Percentiles rank a stretch among this genome's conserved stretches.
These are phyloP conservation scores for Melopsittacus undulatus DNA, from an alignment of 2,797 vertebrate species.

Conservation along the genomic window DNA sequence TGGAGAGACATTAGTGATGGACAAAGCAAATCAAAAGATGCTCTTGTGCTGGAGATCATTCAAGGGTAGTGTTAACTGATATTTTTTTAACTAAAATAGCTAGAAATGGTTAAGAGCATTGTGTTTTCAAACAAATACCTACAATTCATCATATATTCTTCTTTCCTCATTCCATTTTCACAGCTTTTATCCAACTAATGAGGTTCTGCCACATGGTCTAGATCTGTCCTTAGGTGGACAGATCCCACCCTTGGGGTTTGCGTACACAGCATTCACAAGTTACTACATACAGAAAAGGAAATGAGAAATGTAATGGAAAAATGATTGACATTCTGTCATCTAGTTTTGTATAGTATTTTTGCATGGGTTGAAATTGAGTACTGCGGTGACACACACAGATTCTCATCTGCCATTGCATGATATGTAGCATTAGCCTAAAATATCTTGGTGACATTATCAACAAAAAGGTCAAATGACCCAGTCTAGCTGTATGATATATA, in stretches of 20 bases:
- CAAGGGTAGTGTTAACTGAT: background rate
- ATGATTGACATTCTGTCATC: background rate
- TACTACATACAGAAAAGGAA: background rate
- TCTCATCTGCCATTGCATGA: background rate
- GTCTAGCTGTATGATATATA: background rate
- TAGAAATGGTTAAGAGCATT: background rate
- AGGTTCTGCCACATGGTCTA: background rate
- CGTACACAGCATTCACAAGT: background rate
- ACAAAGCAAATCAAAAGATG: background rate
- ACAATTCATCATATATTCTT: background rate
- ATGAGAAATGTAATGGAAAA: slow-evolving; percentile 11
- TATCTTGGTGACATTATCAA: slow-evolving; percentile 46
- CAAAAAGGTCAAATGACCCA: slow-evolving; percentile 48
- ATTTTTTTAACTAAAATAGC: background rate
- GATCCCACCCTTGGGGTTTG: background rate
- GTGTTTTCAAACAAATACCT: background rate
- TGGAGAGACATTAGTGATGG: background rate
- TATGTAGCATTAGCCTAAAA: slow-evolving; percentile 2
- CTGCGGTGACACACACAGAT: background rate
- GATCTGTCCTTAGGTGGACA: background rate
- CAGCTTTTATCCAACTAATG: background rate
- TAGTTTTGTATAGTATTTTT: background rate
- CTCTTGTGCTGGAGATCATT: background rate
- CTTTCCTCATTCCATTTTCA: background rate
- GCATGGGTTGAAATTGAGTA: slow-evolving; percentile 24